phyloP scores from a whole-genome alignment of 2,888 invertebrate genomes.

The Pseudolycoriella hygida region DNA sequence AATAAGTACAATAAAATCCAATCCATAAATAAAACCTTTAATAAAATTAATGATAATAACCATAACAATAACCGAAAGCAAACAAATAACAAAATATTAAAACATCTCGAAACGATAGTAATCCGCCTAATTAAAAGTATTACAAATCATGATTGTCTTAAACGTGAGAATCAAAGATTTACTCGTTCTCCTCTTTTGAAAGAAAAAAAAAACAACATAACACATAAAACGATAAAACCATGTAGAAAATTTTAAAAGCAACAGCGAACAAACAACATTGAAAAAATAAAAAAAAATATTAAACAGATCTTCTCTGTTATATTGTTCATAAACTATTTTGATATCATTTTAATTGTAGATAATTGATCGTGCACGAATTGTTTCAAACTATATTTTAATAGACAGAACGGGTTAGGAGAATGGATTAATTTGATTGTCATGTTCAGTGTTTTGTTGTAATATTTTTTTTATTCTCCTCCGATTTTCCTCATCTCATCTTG shows the following conservation, averaged over 20 bases:
- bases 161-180: constrained; percentile 5
- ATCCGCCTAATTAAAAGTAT: constrained; percentile 4
- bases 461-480: too few relatives aligned
- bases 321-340: constrained; percentile 4
- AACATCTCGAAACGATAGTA: constrained; percentile 4
- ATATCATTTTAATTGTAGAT: constrained; percentile 6
- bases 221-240: neutral
- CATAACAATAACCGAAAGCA: constrained; percentile 1
- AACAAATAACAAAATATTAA: too few relatives aligned
- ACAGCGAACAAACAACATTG: neutral
- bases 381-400: neutral
- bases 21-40: too few relatives aligned
- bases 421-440: constrained; percentile 1
- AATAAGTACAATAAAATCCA: too few relatives aligned
- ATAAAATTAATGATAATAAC: neutral
- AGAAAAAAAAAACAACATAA: neutral
- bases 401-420: neutral
- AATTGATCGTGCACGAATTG: constrained; percentile 5
- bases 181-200: neutral
- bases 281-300: neutral
- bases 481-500: too few relatives aligned
- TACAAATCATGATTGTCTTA: constrained; percentile 5
- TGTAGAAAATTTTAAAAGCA: neutral
- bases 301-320: neutral
- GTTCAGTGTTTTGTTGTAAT: neutral